Conservation (phyloP, 1,140 invertebrate species). For the Acromyrmex charruanus region DNA sequence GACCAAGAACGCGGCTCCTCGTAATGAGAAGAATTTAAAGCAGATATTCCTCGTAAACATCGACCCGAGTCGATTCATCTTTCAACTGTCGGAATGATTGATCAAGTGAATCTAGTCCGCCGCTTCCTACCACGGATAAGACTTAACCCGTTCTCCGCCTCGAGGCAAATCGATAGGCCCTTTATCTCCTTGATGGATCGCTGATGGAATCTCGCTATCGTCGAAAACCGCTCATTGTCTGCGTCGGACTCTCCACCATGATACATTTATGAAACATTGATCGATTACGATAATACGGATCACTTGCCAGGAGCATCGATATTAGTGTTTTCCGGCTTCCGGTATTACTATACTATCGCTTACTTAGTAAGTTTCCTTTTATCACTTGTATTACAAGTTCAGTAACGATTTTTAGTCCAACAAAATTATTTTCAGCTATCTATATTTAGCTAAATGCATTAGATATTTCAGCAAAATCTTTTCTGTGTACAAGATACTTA, state of each 20-base stretch:
- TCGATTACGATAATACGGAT: conserved; percentile 53
- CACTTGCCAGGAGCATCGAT: conserved; percentile 22
- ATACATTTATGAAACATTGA: conserved; percentile 56
- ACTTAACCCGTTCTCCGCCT: conserved; percentile 72
- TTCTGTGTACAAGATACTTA: too few relatives aligned
- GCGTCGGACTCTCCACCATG: not conserved
- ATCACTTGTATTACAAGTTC: not conserved
- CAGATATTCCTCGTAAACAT: conserved; percentile 66
- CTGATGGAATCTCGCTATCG: conserved; percentile 72
- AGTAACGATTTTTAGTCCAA: not conserved
- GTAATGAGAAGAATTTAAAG: conserved; percentile 70
- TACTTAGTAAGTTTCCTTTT: conserved; percentile 12
- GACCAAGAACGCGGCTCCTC: not conserved
- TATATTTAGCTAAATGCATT: too few relatives aligned
- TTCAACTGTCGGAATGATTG: conserved; percentile 76
- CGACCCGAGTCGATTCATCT: conserved; percentile 70
- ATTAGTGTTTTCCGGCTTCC: conserved; percentile 37
- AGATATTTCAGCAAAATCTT: too few relatives aligned
- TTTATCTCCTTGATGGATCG: conserved; percentile 78
- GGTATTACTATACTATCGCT: conserved; percentile 18
- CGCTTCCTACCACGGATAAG: conserved; percentile 72
- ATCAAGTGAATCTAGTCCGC: conserved; percentile 76
- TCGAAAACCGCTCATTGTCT: conserved; percentile 71
- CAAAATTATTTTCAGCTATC: too few relatives aligned
- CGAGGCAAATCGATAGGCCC: conserved; percentile 71